phyloP scores from a whole-genome alignment of 2,113 vertebrate genomes.

The Xerus inauris region DNA sequence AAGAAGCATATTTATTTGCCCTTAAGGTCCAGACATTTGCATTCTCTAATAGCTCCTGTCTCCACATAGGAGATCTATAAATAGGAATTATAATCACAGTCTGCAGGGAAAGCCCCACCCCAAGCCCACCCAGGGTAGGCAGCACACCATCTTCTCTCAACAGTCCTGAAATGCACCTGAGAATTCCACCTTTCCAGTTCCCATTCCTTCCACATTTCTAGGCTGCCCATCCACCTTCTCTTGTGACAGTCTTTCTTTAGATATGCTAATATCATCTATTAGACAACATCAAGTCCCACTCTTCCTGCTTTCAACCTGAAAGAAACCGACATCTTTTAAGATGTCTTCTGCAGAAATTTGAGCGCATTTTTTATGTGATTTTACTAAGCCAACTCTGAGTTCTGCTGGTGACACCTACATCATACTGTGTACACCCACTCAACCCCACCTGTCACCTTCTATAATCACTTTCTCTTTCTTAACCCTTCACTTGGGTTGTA shows the following conservation, averaged over 20 bases:
- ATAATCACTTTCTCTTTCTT: slow-evolving; percentile 38
- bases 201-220: slow-evolving; percentile 18
- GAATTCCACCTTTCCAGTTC: slow-evolving; percentile 8
- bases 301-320: slow-evolving; percentile 67
- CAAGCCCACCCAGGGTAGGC: background rate
- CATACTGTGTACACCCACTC: background rate
- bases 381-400: slow-evolving; percentile 58
- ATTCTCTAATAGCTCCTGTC: slow-evolving; percentile 14
- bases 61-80: background rate
- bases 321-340: slow-evolving; percentile 69
- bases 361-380: slow-evolving; percentile 45
- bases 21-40: background rate
- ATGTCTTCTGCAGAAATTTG: slow-evolving; percentile 65
- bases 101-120: background rate
- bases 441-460: background rate
- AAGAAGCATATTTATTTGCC: background rate
- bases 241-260: slow-evolving; percentile 74
- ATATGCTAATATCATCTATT: slow-evolving; percentile 76
- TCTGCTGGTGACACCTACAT: slow-evolving; percentile 39
- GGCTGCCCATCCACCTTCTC: slow-evolving; percentile 35
- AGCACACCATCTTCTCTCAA: background rate
- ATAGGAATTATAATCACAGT: background rate
- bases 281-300: slow-evolving; percentile 62
- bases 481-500: slow-evolving; percentile 40
- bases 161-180: background rate